These are phyloP conservation scores for Caretta caretta DNA, from an alignment of 2,113 vertebrate genomes.

Conservation along the genomic window DNA sequence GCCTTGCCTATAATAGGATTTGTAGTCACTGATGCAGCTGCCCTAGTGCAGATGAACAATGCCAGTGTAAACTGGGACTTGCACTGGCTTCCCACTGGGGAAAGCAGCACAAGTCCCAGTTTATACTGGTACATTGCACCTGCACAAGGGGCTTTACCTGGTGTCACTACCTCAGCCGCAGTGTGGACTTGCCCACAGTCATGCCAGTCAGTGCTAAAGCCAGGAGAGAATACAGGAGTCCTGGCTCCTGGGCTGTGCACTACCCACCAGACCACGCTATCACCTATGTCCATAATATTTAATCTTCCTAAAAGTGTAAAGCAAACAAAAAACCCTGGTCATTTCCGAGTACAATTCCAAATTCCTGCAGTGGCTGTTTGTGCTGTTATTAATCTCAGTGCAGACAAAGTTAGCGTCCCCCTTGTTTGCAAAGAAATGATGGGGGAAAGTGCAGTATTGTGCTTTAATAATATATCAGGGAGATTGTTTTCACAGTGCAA, in stretches of 20 bases:
- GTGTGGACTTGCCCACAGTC: neutral
- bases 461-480: neutral
- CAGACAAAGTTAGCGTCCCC: neutral
- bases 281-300: neutral
- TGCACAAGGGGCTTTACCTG: neutral
- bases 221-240: neutral
- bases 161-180: neutral
- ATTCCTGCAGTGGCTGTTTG: neutral
- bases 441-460: neutral
- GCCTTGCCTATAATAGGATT: too few relatives aligned
- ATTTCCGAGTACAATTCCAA: rapidly evolving
- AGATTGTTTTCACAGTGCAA: neutral
- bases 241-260: neutral
- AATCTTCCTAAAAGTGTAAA: neutral
- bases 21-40: neutral
- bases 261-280: neutral
- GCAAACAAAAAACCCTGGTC: rapidly evolving
- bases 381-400: neutral
- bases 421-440: neutral
- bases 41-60: neutral
- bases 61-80: neutral
- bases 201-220: neutral
- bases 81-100: neutral
- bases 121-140: neutral
- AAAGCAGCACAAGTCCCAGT: neutral